A percentile compares a stretch with the other conserved stretches of the same genome.
Conservation (phyloP, 2,797 vertebrate genomes). For the Limnodromus scolopaceus region DNA sequence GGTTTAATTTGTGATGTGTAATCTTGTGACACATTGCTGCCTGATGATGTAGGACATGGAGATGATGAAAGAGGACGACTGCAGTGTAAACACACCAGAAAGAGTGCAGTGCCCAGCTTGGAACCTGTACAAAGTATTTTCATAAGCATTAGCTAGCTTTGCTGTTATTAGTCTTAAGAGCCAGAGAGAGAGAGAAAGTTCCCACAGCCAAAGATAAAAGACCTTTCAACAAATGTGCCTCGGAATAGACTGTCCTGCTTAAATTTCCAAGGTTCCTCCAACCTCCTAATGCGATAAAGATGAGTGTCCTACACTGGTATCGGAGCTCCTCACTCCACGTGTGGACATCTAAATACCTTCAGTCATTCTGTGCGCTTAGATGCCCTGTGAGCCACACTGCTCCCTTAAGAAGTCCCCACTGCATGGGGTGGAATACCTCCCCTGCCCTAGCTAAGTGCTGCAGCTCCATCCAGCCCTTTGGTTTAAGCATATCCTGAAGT, state of each 20-base stretch:
- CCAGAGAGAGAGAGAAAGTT: background rate
- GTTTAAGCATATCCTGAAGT: background rate
- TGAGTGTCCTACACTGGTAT: background rate
- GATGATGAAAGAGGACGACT: background rate
- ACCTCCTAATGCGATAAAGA: background rate
- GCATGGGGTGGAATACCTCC: fast-evolving
- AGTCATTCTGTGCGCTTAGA: background rate
- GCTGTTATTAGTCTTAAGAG: background rate
- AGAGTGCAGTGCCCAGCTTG: background rate
- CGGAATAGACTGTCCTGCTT: background rate
- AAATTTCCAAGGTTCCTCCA: background rate
- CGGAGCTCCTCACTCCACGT: fast-evolving
- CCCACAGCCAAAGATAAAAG: background rate
- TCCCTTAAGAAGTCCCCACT: background rate
- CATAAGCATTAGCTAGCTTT: background rate
- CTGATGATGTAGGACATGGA: constrained; percentile 21
- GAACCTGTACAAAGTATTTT: background rate
- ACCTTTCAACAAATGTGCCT: background rate
- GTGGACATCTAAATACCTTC: background rate
- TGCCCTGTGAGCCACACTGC: background rate
- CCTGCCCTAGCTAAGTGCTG: background rate
- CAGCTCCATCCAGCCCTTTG: background rate
- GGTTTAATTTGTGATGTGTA: background rate
- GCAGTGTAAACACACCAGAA: background rate
- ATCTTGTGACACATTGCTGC: constrained; percentile 34